Percentiles rank a stretch among this genome's conserved stretches.
Evolutionary conservation across 2,113 vertebrate species (phyloP).

Genomic region (Cyprinodon brontotheroides): DNA sequence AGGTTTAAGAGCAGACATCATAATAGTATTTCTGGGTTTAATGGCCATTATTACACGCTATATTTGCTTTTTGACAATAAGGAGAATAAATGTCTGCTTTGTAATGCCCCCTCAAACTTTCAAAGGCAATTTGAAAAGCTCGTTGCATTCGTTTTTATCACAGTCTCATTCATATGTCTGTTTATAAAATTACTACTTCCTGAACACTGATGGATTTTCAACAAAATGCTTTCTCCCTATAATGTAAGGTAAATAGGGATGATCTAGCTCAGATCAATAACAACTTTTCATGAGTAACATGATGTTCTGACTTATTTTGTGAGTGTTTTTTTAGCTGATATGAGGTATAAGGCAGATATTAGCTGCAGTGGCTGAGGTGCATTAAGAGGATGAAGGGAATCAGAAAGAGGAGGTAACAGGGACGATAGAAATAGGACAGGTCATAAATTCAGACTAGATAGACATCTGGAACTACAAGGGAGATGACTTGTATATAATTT

Average conservation of each 20-base stretch:
- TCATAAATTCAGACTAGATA: slow-evolving; percentile 14
- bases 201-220: not conserved
- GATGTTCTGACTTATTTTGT: slow-evolving; percentile 11
- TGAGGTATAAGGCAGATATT: slow-evolving; percentile 20
- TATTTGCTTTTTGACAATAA: not conserved
- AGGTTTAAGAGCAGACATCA: not conserved
- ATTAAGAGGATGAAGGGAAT: slow-evolving; percentile 15
- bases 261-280: not conserved
- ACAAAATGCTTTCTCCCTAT: not conserved
- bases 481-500: slow-evolving; percentile 1
- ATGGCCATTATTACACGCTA: not conserved
- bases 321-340: slow-evolving; percentile 6
- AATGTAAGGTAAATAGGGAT: not conserved
- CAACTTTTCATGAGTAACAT: not conserved
- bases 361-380: slow-evolving; percentile 60
- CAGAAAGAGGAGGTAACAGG: slow-evolving; percentile 20
- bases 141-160: slow-evolving; percentile 20
- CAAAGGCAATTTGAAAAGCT: slow-evolving; percentile 25
- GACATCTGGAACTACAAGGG: not conserved
- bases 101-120: slow-evolving; percentile 38
- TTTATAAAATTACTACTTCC: slow-evolving; percentile 9
- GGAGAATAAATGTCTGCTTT: slow-evolving; percentile 24
- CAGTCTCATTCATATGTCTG: slow-evolving; percentile 15
- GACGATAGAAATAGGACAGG: slow-evolving; percentile 12
- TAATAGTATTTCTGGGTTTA: not conserved